A percentile compares a stretch with the other conserved stretches of the same genome.
Evolutionary conservation across 1,140 invertebrate species (phyloP).

Genomic region (Pseudobourletiella spinata): DNA sequence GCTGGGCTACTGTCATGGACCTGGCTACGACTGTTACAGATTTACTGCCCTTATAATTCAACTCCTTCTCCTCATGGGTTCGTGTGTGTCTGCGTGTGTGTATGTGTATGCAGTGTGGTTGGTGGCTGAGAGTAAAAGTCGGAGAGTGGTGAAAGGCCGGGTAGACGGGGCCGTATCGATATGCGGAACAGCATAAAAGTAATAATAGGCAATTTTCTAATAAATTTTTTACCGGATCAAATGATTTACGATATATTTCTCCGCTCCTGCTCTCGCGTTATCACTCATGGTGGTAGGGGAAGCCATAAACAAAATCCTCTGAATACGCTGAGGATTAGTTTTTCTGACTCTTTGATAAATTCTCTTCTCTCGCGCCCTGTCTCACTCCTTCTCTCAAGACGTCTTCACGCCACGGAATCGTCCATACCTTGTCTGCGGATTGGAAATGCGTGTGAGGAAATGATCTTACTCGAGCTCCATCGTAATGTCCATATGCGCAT

Average conservation of each 20-base stretch:
- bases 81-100: not conserved
- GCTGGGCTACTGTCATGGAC: not conserved
- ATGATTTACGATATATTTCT: constrained; percentile 5
- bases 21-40: too few species aligned
- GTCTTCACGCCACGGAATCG: too few species aligned
- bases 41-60: too few species aligned
- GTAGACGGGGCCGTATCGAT: not conserved
- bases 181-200: not conserved
- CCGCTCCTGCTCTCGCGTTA: not conserved
- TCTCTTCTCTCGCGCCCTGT: not conserved
- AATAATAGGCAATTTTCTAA: not conserved
- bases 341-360: not conserved
- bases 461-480: not conserved
- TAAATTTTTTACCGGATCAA: not conserved
- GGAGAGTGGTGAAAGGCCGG: too few species aligned
- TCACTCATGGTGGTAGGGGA: not conserved
- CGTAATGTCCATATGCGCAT: not conserved
- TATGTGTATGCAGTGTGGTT: too few species aligned
- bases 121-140: not conserved
- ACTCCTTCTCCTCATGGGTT: not conserved
- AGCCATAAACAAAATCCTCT: constrained; percentile 5
- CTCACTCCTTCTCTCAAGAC: not conserved
- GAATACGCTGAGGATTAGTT: not conserved
- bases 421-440: not conserved
- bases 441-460: not conserved